Evolutionary conservation across 2,113 vertebrate species (phyloP).

Genomic region (Vulpes vulpes): DNA sequence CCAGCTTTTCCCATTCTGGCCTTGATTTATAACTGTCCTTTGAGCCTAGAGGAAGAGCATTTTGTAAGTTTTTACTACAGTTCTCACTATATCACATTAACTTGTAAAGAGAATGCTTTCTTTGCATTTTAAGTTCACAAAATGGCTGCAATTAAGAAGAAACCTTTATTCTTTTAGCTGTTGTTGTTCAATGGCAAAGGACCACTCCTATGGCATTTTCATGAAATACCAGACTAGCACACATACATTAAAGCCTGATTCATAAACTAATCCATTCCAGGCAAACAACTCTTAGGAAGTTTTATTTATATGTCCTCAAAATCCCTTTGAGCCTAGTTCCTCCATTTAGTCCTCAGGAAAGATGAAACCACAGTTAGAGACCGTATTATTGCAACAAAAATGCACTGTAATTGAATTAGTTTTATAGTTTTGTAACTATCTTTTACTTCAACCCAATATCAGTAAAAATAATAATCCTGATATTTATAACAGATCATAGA

Average conservation of each 20-base stretch:
- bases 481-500: neutral
- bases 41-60: neutral
- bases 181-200: neutral
- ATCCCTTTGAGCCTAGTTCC: neutral
- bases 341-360: conserved; percentile 53
- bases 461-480: conserved; percentile 51
- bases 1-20: neutral
- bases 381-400: conserved; percentile 12
- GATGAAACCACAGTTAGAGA: neutral
- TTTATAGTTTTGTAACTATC: conserved; percentile 23
- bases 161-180: neutral
- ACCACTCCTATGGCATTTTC: accelerated
- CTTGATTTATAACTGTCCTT: neutral
- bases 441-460: neutral
- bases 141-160: conserved; percentile 19
- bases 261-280: neutral
- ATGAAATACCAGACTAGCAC: neutral
- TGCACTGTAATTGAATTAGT: conserved; percentile 29
- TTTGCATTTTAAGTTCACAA: conserved; percentile 47
- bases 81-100: conserved; percentile 34
- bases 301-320: conserved; percentile 35
- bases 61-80: conserved; percentile 34
- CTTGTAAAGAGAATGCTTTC: neutral
- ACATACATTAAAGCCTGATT: neutral
- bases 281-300: neutral